Percentiles rank a stretch among this genome's conserved stretches.
Conservation (phyloP, 1,140 invertebrate species). For the Sipha flava region DNA sequence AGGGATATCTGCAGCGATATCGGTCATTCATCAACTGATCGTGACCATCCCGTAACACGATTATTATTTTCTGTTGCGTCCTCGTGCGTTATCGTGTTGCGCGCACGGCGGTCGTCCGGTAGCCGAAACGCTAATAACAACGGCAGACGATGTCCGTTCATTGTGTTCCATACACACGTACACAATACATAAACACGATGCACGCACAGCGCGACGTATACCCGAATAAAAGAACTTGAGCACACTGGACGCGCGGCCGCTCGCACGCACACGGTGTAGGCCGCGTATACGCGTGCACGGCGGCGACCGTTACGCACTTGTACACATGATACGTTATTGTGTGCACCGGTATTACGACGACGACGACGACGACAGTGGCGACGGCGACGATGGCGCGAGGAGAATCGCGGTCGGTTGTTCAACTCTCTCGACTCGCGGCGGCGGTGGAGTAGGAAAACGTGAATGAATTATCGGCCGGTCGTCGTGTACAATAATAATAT, state of each 20-base stretch:
- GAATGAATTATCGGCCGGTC: constrained; percentile 22
- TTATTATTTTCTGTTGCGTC: background rate
- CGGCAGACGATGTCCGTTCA: background rate
- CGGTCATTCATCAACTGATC: too few species aligned
- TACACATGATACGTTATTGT: background rate
- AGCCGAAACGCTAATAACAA: background rate
- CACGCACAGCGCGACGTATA: too few species aligned
- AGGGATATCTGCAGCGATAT: too few species aligned
- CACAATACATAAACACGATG: background rate
- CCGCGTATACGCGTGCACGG: background rate
- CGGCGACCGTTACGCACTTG: background rate
- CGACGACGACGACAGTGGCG: background rate
- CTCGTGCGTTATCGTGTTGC: too few species aligned
- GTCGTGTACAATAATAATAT: background rate
- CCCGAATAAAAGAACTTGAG: too few species aligned
- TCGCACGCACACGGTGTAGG: too few species aligned
- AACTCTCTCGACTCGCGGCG: background rate
- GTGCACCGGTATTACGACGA: background rate
- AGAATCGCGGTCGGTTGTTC: constrained; percentile 31
- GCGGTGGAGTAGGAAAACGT: background rate
- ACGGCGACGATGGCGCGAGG: background rate
- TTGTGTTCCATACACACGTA: background rate
- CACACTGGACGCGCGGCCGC: too few species aligned
- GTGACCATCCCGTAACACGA: background rate
- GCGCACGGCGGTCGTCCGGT: background rate